Base-by-base conservation (phyloP, 2,888 invertebrate species). In the Chrysodeixis includens region DNA sequence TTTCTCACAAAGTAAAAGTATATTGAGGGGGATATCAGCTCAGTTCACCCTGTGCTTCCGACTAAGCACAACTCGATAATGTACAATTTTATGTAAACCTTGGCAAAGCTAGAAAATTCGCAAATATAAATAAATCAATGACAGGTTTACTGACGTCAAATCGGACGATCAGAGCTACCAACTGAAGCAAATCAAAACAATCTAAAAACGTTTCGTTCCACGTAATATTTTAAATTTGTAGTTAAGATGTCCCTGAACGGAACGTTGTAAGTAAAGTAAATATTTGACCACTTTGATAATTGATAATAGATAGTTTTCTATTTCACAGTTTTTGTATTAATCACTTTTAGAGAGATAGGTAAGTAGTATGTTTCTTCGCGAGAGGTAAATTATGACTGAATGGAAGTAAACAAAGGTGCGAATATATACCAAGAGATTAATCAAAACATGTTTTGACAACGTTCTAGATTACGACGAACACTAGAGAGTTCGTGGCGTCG, bases 91-190 rank as follows among this genome's bases (percentile, higher is more conserved):
- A 54, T 58, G 55, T 59, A 62, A 73, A 67, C 66, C 61, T 74
- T 62, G 67, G 44, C 52, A 49, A 35, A 18, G n/a, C 26, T 40
- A 10, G 30, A 67, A 80, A 83, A 78, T 77, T 79, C 65, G 83
- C 82, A 83, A 89, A 85, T 83, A 89, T 83, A 91, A 89, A 89
- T 92, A 92, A 90, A 90, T 88, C 89, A 85, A 87, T 89, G 90
- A 90, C 90, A 89, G 59, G 44, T 32, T 49, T 18, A 65, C 60
- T 64, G 56, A 93, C 93, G 93, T 92, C 83, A 90, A 88, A 92
- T 93, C 93, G 88, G 77, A 84, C 88, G 91, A 93, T 92, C 30
- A 35, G 30, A 12, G 7, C 65, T 89, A 76, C 91, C 92, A 91
- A 91, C 85, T 22, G 80, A 22, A 85, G 70, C 65, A 74, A 80